Percentiles rank a stretch among this genome's conserved stretches.
Conservation (phyloP, 2,888 invertebrate genomes). For the Epicampocera succincta region DNA sequence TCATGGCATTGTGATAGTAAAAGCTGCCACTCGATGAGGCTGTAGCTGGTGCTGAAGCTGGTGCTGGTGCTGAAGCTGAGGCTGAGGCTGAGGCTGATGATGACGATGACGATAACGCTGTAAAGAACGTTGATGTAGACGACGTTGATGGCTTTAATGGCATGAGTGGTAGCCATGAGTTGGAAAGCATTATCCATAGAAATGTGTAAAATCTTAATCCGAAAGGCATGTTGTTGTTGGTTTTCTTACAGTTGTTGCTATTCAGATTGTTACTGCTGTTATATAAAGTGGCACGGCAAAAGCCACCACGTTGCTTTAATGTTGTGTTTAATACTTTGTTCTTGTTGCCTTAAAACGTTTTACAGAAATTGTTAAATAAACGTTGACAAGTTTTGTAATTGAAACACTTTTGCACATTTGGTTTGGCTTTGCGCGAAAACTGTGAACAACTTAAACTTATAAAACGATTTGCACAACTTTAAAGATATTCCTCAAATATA, state of each 20-base stretch:
- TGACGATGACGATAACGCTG: constrained; percentile 43
- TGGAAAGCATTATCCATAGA: constrained; percentile 78
- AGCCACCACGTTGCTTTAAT: constrained; percentile 55
- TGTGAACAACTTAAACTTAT: background rate
- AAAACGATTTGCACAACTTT: background rate
- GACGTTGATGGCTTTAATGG: constrained; percentile 62
- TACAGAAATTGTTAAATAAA: constrained; percentile 52
- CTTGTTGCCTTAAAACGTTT: constrained; percentile 42
- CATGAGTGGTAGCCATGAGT: constrained; percentile 75
- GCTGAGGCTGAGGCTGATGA: constrained; percentile 37
- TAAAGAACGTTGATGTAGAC: constrained; percentile 51
- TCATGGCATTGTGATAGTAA: constrained; percentile 59
- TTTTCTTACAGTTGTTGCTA: constrained; percentile 52
- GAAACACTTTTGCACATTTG: constrained; percentile 32
- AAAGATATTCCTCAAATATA: background rate
- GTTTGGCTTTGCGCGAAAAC: background rate
- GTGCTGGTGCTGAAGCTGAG: constrained; percentile 24
- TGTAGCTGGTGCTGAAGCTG: constrained; percentile 40
- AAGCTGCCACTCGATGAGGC: constrained; percentile 57
- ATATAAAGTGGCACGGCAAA: constrained; percentile 47
- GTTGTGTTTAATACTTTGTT: constrained; percentile 32
- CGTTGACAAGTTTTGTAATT: constrained; percentile 37
- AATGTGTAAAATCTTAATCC: constrained; percentile 77
- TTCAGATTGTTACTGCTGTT: constrained; percentile 44
- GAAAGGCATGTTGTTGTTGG: constrained; percentile 78